phyloP scores from a whole-genome alignment of 1,140 invertebrate species.

The Procambarus virginalis region DNA sequence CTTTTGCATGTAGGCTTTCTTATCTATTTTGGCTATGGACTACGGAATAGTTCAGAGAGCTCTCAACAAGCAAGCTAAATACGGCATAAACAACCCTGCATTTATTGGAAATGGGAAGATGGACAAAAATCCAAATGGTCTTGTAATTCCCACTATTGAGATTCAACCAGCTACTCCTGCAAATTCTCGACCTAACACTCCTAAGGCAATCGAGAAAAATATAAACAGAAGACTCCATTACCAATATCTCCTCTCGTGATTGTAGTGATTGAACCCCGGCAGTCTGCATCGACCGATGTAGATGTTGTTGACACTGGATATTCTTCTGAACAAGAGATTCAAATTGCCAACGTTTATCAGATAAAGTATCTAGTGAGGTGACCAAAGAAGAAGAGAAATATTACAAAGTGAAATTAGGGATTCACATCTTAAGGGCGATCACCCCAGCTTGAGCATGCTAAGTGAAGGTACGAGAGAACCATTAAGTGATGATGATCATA shows the following conservation, averaged over 20 bases:
- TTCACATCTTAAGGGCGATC: background rate
- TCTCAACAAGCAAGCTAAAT: background rate
- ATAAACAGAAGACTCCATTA: background rate
- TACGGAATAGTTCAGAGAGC: slow-evolving; percentile 8
- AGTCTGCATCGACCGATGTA: background rate
- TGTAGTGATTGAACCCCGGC: background rate
- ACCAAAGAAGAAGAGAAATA: background rate
- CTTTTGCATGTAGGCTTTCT: slow-evolving; percentile 25
- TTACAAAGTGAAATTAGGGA: background rate
- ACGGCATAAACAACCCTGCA: slow-evolving; percentile 1
- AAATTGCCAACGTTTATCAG: background rate
- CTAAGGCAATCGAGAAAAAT: background rate
- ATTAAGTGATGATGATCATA: background rate
- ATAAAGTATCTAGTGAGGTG: background rate
- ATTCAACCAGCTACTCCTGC: slow-evolving; percentile 35
- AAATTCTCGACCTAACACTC: slow-evolving; percentile 33
- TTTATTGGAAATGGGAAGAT: background rate
- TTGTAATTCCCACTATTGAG: slow-evolving; percentile 41
- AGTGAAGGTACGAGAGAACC: background rate
- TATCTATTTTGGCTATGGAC: slow-evolving; percentile 31
- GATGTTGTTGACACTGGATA: background rate
- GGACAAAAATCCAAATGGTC: background rate
- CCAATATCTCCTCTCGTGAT: slow-evolving; percentile 17
- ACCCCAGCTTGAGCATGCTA: background rate
- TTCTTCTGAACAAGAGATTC: background rate